These are phyloP conservation scores for Callyntrura sp. DNA, from an alignment of 2,888 invertebrate species.

Conservation along the genomic window DNA sequence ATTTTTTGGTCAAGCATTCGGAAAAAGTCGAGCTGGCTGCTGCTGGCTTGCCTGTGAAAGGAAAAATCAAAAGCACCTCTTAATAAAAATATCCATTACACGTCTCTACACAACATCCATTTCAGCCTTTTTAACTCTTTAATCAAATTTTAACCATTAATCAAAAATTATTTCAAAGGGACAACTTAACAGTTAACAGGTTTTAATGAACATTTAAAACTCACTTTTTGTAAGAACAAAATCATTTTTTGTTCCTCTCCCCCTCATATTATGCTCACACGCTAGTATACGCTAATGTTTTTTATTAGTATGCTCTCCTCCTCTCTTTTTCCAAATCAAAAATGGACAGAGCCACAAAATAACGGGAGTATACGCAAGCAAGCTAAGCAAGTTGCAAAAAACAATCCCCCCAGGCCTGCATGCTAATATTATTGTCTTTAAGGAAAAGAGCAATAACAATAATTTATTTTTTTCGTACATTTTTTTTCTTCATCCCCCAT, in stretches of 20 bases:
- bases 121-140: no score
- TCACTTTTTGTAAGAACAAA: neutral
- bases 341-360: neutral
- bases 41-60: constrained; percentile 92
- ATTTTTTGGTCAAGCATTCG: constrained; percentile 97
- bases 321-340: no score
- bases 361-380: neutral
- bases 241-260: no score
- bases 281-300: neutral
- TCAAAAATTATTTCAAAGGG: no score
- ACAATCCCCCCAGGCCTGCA: no score
- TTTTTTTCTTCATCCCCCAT: neutral
- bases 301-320: neutral
- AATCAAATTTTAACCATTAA: no score
- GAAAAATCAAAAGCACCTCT: constrained; percentile 78
- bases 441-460: constrained; percentile 32
- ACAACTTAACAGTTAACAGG: no score
- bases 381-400: no score
- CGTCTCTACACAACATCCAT: no score
- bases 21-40: constrained; percentile 96
- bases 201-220: no score
- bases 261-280: neutral
- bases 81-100: constrained; percentile 1
- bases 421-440: neutral
- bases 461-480: constrained; percentile 31